These are phyloP conservation scores for Ctenosaura bakeri DNA, from an alignment of 2,797 vertebrate genomes.

Conservation along the genomic window DNA sequence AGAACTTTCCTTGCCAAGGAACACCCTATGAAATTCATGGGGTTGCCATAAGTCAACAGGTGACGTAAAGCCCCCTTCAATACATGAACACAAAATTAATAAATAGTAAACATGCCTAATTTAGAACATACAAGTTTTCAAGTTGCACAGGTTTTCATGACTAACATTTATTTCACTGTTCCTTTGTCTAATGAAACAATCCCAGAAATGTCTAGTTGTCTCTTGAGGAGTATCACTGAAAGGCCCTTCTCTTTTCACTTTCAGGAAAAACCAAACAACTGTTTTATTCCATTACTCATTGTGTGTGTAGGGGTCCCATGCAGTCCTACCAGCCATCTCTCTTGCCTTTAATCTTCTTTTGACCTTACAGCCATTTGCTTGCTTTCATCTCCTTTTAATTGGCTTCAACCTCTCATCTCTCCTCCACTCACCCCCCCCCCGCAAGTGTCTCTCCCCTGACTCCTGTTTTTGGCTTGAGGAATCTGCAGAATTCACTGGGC, in stretches of 20 bases:
- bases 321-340: background rate
- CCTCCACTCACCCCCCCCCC: too few relatives aligned
- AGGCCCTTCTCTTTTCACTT: background rate
- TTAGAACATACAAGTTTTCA: background rate
- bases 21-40: too few relatives aligned
- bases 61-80: too few relatives aligned
- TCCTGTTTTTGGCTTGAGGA: slow-evolving; percentile 19
- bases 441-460: too few relatives aligned
- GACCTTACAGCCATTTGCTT: background rate
- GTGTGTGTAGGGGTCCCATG: slow-evolving; percentile 30
- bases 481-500: slow-evolving; percentile 49
- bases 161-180: background rate
- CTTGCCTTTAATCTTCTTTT: slow-evolving; percentile 17
- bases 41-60: too few relatives aligned
- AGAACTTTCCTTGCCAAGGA: too few relatives aligned
- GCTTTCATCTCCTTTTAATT: slow-evolving; percentile 1
- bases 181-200: slow-evolving; percentile 1
- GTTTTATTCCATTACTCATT: slow-evolving; percentile 33
- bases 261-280: slow-evolving; percentile 37
- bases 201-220: background rate
- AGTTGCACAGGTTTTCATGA: background rate
- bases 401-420: background rate
- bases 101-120: background rate
- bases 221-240: background rate
- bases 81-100: background rate